Evolutionary conservation across 2,888 invertebrate species (phyloP), one percentile per base, ranked within the genome.

Genomic region (Eupithecia centaureata): DNA sequence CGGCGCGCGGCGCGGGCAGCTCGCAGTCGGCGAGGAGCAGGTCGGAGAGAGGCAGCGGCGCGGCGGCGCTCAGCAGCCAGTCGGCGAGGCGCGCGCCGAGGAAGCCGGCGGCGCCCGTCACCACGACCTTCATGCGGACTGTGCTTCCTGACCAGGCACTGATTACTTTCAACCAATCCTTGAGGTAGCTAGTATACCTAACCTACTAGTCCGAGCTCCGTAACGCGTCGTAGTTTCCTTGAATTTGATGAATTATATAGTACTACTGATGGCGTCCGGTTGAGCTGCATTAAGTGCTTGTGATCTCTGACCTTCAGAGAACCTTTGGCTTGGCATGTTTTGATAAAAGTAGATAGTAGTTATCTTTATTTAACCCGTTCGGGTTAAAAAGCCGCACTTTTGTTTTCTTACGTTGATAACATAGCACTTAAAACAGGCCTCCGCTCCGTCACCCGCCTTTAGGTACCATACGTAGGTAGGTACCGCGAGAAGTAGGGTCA

Each of bases 31-130:
- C 67, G 5, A 30, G 28, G 18, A 28, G 79, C 7, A 81, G 80
- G 18, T 76, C 71, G 15, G 71, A 65, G 7, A 70, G 67, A 10
- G 87, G 77, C 30, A 89, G 73, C 15, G 42, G 42, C 8, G 81
- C 80, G 18, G 76, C 71, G 18, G 71, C 66, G 8, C 71, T 69
- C 10, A 88, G 77, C 30, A 89, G 74, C 15, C 73, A 71, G 54
- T 84, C 83, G 5, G 85, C 84, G 22, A 90, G 72, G 0, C 85
- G 80, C 5, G 81, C 75, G 0, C 90, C 89, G 5, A 90, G 68
- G 56, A 86, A 90, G 0, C 89, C 90, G 0, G 82, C 86, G 12
- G 88, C 89, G 25, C 90, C 89, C 4, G 89, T 90, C n/a, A 90
- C 79, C 10, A 87, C 81, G 3, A 89, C 80, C 68, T 83, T 85